These are phyloP conservation scores for Podotricha telesiphe DNA, from an alignment of 2,888 invertebrate genomes.

Conservation along the genomic window DNA sequence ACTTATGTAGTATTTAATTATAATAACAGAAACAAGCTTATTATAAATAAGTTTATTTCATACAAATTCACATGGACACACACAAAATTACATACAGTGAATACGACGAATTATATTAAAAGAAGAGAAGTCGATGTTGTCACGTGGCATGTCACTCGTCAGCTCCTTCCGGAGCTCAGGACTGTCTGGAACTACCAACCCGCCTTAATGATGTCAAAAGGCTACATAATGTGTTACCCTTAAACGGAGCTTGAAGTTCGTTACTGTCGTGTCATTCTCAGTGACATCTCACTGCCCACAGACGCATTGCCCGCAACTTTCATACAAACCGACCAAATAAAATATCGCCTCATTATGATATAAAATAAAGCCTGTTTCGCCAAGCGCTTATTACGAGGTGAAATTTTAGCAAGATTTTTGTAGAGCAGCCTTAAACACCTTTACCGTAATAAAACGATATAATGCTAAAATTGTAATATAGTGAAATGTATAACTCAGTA, in stretches of 20 bases:
- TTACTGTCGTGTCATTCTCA: conserved; percentile 69
- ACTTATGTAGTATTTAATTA: conserved; percentile 2
- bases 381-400: conserved; percentile 25
- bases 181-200: conserved; percentile 54
- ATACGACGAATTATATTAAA: conserved; percentile 23
- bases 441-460: conserved; percentile 45
- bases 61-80: background rate
- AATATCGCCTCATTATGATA: conserved; percentile 59
- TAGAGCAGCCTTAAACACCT: conserved; percentile 26
- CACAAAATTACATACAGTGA: conserved; percentile 2
- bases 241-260: conserved; percentile 72
- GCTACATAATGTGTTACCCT: conserved; percentile 72
- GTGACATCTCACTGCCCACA: conserved; percentile 75
- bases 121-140: conserved; percentile 37
- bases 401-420: conserved; percentile 30
- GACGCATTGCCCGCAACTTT: conserved; percentile 57
- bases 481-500: conserved; percentile 57
- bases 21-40: background rate
- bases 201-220: conserved; percentile 80
- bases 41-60: conserved; percentile 10
- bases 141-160: conserved; percentile 39
- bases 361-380: conserved; percentile 50
- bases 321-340: conserved; percentile 58
- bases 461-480: conserved; percentile 56
- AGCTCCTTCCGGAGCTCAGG: conserved; percentile 50